Evolutionary conservation across 2,888 invertebrate species (phyloP), one percentile per base, ranked within the genome.

Genomic region (Pyrrhia umbra): DNA sequence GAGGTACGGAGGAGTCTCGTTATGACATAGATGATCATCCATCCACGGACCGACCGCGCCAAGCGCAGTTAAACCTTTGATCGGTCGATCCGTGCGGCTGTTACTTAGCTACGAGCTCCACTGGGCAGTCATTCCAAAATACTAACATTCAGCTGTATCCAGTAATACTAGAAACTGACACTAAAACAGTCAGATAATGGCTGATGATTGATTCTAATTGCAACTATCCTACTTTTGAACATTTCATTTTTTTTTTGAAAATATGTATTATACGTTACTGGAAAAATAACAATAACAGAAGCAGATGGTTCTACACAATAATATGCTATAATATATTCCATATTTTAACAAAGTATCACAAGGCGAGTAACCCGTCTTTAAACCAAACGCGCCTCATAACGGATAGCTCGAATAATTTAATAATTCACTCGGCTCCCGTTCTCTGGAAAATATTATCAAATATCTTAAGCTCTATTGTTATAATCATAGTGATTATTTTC

Each of bases 351-450:
- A 40, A 45, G 23, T 51, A 39, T 68, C 56, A 63, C 60, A 55
- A 54, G 30, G 71, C 40, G 27, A 76, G 72, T 51, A 65, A 46
- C 72, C 64, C 45, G 64, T 72, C 72, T 68, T 73, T 46, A 67
- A 69, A 70, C 49, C 70, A 84, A 90, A 90, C 86, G 79, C 54
- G 69, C 79, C 87, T 79, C 67, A 68, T 74, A 78, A 83, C 81
- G 82, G 80, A 86, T 87, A 84, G 81, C 83, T 81, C 83, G 85
- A 87, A 88, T 91, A 88, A 89, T 90, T 90, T 90, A 90, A 90
- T 92, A 90, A 89, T 89, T 90, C 88, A 86, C 80, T 79, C 60
- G 75, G 61, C 72, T 79, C 66, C 67, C 71, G 74, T 67, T 73
- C 81, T 58, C 73, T 61, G n/a, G 67, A 62, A 83, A 86, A 87